Conservation (phyloP, 2,113 vertebrate species). For the Pseudolaguvia tuberculata region DNA sequence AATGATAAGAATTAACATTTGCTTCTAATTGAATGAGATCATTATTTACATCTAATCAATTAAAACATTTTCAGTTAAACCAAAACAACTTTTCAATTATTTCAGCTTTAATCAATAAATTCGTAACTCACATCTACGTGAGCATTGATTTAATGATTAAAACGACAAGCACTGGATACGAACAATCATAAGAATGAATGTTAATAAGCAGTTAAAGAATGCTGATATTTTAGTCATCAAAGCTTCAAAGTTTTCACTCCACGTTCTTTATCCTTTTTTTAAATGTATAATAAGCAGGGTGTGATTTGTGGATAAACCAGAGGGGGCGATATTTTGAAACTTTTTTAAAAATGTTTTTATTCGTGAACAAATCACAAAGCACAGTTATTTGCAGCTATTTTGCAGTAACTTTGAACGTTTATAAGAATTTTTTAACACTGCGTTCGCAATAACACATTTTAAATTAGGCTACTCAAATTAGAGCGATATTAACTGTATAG, state of each 20-base stretch:
- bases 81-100: too few relatives aligned
- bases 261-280: neutral
- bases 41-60: neutral
- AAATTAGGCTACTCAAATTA: too few relatives aligned
- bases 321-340: too few relatives aligned
- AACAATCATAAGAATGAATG: neutral
- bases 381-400: too few relatives aligned
- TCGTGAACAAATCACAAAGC: too few relatives aligned
- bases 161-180: neutral
- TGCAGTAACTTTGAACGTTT: too few relatives aligned
- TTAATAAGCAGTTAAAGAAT: neutral
- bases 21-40: neutral
- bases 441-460: too few relatives aligned
- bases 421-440: too few relatives aligned
- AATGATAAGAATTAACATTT: constrained; percentile 1
- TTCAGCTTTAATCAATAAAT: neutral
- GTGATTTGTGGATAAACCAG: too few relatives aligned
- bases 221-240: neutral
- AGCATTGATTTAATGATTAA: neutral
- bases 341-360: too few relatives aligned
- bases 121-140: neutral
- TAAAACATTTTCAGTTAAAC: neutral
- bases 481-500: too few relatives aligned
- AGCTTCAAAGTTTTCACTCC: neutral
- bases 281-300: too few relatives aligned